phyloP scores from a whole-genome alignment of 2,797 vertebrate genomes.

The Balearica regulorum region DNA sequence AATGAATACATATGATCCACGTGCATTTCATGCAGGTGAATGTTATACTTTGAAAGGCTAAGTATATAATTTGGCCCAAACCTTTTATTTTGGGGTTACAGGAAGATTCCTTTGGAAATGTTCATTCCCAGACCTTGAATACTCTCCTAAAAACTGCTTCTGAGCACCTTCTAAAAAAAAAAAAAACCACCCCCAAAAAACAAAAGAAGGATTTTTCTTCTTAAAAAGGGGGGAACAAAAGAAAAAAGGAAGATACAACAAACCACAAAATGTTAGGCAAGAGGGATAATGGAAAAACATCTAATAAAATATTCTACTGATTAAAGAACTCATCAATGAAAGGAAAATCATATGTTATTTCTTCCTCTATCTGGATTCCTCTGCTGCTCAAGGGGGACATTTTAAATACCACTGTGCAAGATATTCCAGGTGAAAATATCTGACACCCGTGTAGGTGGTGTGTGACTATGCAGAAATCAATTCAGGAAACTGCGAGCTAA shows the following conservation, averaged over 20 bases:
- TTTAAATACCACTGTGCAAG: not conserved
- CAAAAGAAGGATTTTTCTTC: not conserved
- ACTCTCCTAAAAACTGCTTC: not conserved
- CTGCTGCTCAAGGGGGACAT: not conserved
- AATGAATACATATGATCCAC: not conserved
- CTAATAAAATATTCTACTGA: not conserved
- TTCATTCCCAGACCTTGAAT: not conserved
- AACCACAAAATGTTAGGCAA: not conserved
- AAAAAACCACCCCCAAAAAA: too few relatives aligned
- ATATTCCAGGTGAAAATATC: not conserved
- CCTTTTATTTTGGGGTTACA: not conserved
- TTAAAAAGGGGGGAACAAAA: not conserved
- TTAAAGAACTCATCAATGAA: not conserved
- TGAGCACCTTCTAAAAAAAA: not conserved
- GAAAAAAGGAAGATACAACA: accelerated
- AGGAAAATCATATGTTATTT: not conserved
- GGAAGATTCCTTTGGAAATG: not conserved
- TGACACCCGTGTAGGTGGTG: not conserved
- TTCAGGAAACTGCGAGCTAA: not conserved
- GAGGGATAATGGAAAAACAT: not conserved
- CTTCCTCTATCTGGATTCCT: not conserved
- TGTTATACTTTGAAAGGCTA: not conserved
- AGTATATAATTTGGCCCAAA: not conserved
- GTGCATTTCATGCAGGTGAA: not conserved
- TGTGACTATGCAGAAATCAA: not conserved